phyloP scores from a whole-genome alignment of 2,113 vertebrate genomes.

The Setophaga coronata region DNA sequence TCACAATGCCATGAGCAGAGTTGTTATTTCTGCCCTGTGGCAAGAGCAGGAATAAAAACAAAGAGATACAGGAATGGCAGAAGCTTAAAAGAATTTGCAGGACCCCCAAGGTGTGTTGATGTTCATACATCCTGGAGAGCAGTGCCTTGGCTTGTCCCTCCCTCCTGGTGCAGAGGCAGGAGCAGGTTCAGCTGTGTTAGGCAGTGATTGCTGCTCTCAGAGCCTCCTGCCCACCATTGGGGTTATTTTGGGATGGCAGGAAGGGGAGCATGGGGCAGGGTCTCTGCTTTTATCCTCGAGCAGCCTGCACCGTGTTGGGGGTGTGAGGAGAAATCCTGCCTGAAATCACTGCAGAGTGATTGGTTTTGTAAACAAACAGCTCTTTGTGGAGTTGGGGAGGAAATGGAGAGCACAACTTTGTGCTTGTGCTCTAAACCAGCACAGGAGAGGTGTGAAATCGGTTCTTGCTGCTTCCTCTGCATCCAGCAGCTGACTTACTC shows the following conservation, averaged over 20 bases:
- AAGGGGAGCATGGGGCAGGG: rapidly evolving
- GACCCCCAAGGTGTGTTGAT: background rate
- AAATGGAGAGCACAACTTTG: background rate
- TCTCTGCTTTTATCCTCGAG: rapidly evolving
- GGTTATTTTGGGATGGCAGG: background rate
- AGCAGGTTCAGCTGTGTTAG: background rate
- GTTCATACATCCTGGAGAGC: background rate
- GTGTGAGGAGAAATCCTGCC: background rate
- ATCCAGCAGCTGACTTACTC: background rate
- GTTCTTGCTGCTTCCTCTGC: background rate
- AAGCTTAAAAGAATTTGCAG: background rate
- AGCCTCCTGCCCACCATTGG: background rate
- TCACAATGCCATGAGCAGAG: background rate
- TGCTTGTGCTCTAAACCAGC: background rate
- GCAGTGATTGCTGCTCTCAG: background rate
- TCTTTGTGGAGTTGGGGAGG: background rate
- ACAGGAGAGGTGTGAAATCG: background rate
- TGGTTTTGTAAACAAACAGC: background rate
- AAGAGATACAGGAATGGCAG: background rate
- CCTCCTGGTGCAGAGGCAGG: rapidly evolving
- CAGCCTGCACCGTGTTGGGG: rapidly evolving
- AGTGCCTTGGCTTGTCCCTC: background rate
- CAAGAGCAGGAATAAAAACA: background rate
- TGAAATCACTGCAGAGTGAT: background rate
- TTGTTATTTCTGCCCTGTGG: background rate